Evolutionary conservation across 92 coral and sea anemone species (phyloP), one percentile per base, ranked within the genome.

Genomic region (Epizoanthus stellaris): DNA sequence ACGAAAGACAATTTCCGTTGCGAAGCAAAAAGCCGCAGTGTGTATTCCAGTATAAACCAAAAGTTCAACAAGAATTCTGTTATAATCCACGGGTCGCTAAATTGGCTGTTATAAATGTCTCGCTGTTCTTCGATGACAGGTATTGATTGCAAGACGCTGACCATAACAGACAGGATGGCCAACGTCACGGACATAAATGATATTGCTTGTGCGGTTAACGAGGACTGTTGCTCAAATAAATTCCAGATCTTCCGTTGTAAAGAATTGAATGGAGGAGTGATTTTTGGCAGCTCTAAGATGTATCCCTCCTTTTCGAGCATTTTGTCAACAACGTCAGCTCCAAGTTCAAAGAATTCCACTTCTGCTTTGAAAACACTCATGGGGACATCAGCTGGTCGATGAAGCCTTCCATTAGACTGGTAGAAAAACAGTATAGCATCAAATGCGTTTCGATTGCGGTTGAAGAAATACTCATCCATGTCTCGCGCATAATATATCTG

Each of bases 361-460:
- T 88, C 88, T 43, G 53, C 60, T 58, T 83, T 84, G 63, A 88
- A 88, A 14, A 88, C 30, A 43, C 63, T 71, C 74, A 88, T 76
- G 10, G 88, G 88, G 15, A 88, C 56, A 73, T 88, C 85, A 6
- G 75, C 80, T 7, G 88, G 91, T 47, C 86, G 75, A 49, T 76
- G 80, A 6, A 88, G 85, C 13, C 82, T 84, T 42, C 91, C 91
- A 21, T 83, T 77, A 14, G 91, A 88, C 59, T 88, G 91, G 70
- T 88, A 88, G 38, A 73, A 88, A 60, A 67, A 88, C 19, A 88
- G 81, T 62, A 83, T 88, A 17, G 88, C 91, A 39, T 88, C 88
- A 61, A 88, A 88, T 19, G 88, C 82, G 76, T 88, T 80, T 52
- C 91, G 81, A 76, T 88, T 88, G n/a, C 88, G 87, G 43, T 84